A percentile compares a stretch with the other conserved stretches of the same genome.
phyloP scores from a whole-genome alignment of 37 sponge, comb jelly and placozoan species.

The Mnemiopsis leidyi region DNA sequence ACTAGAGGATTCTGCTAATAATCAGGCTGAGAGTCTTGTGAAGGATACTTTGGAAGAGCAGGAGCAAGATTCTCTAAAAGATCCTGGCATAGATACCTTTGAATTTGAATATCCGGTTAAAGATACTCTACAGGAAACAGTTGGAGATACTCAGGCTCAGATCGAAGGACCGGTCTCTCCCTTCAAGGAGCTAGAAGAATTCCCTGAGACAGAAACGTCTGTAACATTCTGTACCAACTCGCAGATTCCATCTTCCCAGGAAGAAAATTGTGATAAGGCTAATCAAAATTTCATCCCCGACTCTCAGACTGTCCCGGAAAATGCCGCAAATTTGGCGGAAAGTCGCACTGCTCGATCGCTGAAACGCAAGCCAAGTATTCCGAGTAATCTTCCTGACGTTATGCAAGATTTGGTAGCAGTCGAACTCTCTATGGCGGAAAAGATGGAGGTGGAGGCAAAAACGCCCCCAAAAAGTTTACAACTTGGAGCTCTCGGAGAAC shows the following conservation, averaged over 20 bases:
- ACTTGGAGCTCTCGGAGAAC: not conserved
- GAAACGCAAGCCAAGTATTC: constrained; percentile 1
- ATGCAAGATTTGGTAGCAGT: constrained; percentile 2
- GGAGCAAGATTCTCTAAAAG: not conserved
- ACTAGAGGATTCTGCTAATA: not conserved
- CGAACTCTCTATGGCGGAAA: not conserved
- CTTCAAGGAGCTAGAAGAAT: not conserved
- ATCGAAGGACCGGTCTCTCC: not conserved
- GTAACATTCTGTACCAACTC: not conserved
- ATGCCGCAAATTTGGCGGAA: not conserved
- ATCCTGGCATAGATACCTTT: not conserved
- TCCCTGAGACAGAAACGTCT: not conserved
- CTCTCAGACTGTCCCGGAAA: not conserved
- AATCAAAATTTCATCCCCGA: not conserved
- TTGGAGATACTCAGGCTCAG: not conserved
- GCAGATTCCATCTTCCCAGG: not conserved
- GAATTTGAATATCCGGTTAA: not conserved
- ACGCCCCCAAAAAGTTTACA: constrained; percentile 44
- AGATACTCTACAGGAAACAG: not conserved
- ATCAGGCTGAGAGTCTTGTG: not conserved
- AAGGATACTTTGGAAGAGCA: not conserved
- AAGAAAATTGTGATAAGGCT: not conserved
- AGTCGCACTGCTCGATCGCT: not conserved
- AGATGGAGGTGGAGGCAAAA: not conserved
- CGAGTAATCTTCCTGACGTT: not conserved